Evolutionary conservation across 2,797 vertebrate genomes (phyloP).

Genomic region (Coilia nasus): DNA sequence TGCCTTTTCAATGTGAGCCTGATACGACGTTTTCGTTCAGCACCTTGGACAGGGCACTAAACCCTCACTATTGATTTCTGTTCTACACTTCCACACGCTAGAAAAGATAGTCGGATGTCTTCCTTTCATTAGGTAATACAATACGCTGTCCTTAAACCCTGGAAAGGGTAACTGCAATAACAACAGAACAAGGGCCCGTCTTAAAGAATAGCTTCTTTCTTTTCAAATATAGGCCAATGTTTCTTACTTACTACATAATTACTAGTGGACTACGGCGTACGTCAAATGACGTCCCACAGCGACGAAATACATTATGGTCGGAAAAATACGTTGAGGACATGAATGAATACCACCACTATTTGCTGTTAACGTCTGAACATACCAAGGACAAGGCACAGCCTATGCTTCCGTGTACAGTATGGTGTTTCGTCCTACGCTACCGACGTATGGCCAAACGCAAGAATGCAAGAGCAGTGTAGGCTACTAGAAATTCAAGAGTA

Average conservation of each 20-base stretch:
- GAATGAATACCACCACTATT: background rate
- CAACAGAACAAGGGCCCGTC: background rate
- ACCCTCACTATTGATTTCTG: conserved; percentile 54
- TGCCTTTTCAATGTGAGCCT: conserved; percentile 51
- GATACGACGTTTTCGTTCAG: conserved; percentile 66
- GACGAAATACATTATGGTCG: background rate
- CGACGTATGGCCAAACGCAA: background rate
- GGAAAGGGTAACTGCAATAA: background rate
- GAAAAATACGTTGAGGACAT: background rate
- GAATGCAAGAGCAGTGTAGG: conserved; percentile 18
- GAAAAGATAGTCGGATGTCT: conserved; percentile 36
- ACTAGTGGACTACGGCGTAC: background rate
- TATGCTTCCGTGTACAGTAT: background rate
- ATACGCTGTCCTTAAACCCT: conserved; percentile 31
- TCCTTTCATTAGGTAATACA: conserved; percentile 48
- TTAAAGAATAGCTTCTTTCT: background rate
- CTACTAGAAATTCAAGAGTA: conserved; percentile 21
- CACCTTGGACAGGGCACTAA: conserved; percentile 66
- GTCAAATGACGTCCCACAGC: background rate
- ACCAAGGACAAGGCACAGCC: background rate
- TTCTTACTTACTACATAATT: background rate
- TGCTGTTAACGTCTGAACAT: background rate
- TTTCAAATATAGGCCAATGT: background rate
- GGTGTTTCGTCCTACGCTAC: background rate
- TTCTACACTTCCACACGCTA: conserved; percentile 43